These are phyloP conservation scores for Nephrotoma guestfalica DNA, from an alignment of 2,888 invertebrate species.

Conservation along the genomic window DNA sequence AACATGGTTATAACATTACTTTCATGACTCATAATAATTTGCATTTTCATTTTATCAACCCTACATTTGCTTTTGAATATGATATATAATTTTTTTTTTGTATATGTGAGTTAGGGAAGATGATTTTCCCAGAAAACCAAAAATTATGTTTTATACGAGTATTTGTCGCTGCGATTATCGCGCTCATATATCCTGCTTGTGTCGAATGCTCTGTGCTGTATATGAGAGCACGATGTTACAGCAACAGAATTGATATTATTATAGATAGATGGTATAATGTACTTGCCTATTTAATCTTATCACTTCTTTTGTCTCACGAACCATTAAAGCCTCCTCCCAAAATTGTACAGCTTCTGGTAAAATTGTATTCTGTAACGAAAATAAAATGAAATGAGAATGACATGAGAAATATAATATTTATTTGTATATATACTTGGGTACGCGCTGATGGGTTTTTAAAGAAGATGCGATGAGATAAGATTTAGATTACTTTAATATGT, in stretches of 20 bases:
- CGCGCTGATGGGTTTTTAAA: not conserved
- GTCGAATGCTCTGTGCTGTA: not conserved
- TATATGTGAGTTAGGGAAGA: not conserved
- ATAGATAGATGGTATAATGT: not conserved
- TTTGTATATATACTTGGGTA: not conserved
- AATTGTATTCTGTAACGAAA: conserved; percentile 57
- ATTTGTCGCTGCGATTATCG: not conserved
- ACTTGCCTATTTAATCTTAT: conserved; percentile 74
- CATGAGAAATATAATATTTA: not conserved
- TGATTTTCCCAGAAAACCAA: not conserved
- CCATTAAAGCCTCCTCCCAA: conserved; percentile 86
- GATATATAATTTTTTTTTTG: not conserved
- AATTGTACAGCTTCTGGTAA: conserved; percentile 83
- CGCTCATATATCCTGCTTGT: not conserved
- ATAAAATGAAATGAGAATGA: not conserved
- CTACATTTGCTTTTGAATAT: not conserved
- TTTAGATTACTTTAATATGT: not conserved
- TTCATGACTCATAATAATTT: not conserved
- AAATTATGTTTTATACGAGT: not conserved
- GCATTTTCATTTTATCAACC: not conserved
- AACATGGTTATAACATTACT: not conserved
- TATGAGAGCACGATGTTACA: no score
- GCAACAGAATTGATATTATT: no score
- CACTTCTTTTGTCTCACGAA: conserved; percentile 69
- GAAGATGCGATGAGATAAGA: not conserved